Conservation (phyloP, 2,113 vertebrate genomes). For the Zosterops japonicus region DNA sequence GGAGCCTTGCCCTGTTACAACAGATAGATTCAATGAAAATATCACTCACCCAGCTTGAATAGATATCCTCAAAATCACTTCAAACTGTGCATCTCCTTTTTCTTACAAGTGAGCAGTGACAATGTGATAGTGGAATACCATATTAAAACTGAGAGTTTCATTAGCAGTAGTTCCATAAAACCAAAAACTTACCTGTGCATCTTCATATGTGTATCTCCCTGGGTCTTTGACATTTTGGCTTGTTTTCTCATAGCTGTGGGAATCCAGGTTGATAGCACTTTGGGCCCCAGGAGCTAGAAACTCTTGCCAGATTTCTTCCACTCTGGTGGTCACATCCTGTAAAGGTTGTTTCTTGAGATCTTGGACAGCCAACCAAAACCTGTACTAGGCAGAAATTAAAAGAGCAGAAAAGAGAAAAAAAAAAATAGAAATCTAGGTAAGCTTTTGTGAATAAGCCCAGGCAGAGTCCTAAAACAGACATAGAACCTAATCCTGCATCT, state of each 20-base stretch:
- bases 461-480: not conserved
- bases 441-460: not conserved
- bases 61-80: slow-evolving; percentile 35
- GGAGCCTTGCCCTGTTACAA: slow-evolving; percentile 19
- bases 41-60: slow-evolving; percentile 26
- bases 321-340: slow-evolving; percentile 85
- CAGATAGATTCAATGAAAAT: slow-evolving; percentile 17
- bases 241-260: slow-evolving; percentile 94
- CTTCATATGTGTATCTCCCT: slow-evolving; percentile 93
- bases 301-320: slow-evolving; percentile 96
- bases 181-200: slow-evolving; percentile 86
- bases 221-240: slow-evolving; percentile 96
- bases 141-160: not conserved
- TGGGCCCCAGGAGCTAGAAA: slow-evolving; percentile 93
- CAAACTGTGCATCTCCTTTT: slow-evolving; percentile 8
- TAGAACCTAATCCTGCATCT: not conserved
- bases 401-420: not conserved
- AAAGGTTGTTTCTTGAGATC: slow-evolving; percentile 91
- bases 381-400: slow-evolving; percentile 50
- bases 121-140: not conserved
- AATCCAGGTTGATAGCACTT: slow-evolving; percentile 95
- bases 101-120: slow-evolving; percentile 4
- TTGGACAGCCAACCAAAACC: slow-evolving; percentile 96
- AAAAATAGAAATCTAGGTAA: not conserved
- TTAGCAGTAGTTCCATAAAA: slow-evolving; percentile 27